These are phyloP conservation scores for Sesia bembeciformis DNA, from an alignment of 2,888 invertebrate genomes.

Conservation along the genomic window DNA sequence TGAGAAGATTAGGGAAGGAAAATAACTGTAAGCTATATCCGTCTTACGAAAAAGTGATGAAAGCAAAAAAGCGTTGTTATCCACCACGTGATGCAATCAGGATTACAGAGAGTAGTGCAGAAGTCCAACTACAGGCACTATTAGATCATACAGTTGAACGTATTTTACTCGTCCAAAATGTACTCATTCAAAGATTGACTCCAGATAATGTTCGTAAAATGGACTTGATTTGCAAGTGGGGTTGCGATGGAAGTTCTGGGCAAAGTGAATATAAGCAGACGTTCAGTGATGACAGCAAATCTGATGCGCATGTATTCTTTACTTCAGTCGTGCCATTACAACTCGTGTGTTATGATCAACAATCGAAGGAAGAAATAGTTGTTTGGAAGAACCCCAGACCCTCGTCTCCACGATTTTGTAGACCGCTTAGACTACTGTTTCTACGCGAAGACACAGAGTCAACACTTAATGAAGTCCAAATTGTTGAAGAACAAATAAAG, in stretches of 20 bases:
- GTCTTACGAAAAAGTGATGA: conserved; percentile 7
- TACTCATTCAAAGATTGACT: not conserved
- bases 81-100: not conserved
- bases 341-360: not conserved
- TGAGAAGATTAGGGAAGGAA: conserved; percentile 6
- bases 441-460: conserved; percentile 3
- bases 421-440: conserved; percentile 5
- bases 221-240: conserved; percentile 6
- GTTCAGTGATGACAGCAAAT: conserved; percentile 4
- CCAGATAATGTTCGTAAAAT: not conserved
- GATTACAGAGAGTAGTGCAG: conserved; percentile 1
- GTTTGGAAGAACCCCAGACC: conserved; percentile 7
- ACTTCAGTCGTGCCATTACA: not conserved
- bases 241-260: conserved; percentile 7
- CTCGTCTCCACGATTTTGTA: conserved; percentile 8
- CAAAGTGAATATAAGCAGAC: conserved; percentile 9
- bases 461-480: not conserved
- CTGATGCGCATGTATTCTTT: not conserved
- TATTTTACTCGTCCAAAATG: not conserved
- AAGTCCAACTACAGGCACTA: conserved; percentile 1
- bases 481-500: not conserved
- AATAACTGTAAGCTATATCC: conserved; percentile 7
- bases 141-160: conserved; percentile 2
- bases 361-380: not conserved
- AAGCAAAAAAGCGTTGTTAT: conserved; percentile 2